These are phyloP conservation scores for Molorchus minor DNA, from an alignment of 2,888 invertebrate genomes.

Conservation along the genomic window DNA sequence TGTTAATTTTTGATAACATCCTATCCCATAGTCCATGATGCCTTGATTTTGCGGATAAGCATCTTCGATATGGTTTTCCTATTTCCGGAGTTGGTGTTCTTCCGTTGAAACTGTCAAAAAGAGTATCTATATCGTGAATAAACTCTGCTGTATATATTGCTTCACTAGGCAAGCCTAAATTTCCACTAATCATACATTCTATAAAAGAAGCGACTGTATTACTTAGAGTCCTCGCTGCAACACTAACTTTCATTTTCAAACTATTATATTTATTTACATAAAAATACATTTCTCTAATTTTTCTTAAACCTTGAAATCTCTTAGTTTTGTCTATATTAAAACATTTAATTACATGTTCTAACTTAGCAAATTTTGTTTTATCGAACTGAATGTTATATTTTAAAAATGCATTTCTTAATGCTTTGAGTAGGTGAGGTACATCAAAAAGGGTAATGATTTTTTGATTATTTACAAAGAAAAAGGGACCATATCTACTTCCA, in stretches of 20 bases:
- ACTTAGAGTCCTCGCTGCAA: conserved; percentile 23
- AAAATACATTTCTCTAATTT: background rate
- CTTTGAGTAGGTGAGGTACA: background rate
- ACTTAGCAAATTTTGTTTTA: background rate
- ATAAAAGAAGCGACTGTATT: conserved; percentile 24
- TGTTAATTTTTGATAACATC: conserved; percentile 17
- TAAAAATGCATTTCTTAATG: background rate
- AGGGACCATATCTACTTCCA: background rate
- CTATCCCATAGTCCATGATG: conserved; percentile 26
- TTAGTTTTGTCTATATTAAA: background rate
- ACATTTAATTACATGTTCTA: background rate
- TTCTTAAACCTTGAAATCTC: background rate
- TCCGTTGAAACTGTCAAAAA: conserved; percentile 27
- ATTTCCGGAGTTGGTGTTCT: conserved; percentile 6
- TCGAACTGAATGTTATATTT: background rate
- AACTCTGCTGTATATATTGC: conserved; percentile 30
- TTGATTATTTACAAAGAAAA: background rate
- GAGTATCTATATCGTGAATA: conserved; percentile 19
- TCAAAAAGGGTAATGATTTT: background rate
- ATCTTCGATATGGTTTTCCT: conserved; percentile 27
- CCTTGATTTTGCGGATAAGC: conserved; percentile 15
- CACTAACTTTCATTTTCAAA: conserved; percentile 29
- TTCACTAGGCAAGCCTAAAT: conserved; percentile 23
- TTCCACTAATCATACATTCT: conserved; percentile 15
- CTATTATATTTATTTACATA: too few relatives aligned